Evolutionary conservation across 2,888 invertebrate species (phyloP).

Genomic region (Orthonevra nobilis): DNA sequence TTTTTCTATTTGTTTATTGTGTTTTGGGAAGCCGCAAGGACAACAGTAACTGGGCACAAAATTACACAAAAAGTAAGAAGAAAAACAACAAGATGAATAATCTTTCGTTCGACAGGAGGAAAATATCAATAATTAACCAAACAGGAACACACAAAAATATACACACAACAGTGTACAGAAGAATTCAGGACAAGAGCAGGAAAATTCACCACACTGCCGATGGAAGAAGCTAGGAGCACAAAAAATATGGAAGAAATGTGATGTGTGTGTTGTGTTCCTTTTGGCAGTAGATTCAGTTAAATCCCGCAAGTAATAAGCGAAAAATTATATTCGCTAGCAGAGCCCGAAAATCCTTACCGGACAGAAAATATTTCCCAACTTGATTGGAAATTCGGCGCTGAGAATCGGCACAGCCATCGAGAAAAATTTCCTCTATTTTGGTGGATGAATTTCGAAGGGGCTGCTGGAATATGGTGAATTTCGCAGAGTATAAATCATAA

Average conservation of each 20-base stretch:
- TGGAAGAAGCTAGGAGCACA: too few species aligned
- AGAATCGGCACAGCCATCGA: slow-evolving; percentile 9
- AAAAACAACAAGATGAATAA: background rate
- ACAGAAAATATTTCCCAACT: slow-evolving; percentile 54
- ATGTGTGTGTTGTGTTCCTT: slow-evolving; percentile 46
- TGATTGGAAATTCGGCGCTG: slow-evolving; percentile 56
- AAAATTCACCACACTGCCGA: slow-evolving; percentile 65
- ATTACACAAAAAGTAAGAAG: background rate
- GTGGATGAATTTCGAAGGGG: slow-evolving; percentile 38
- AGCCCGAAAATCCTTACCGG: slow-evolving; percentile 57
- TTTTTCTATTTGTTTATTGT: slow-evolving; percentile 11
- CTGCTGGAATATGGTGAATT: slow-evolving; percentile 53
- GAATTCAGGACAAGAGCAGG: slow-evolving; percentile 52
- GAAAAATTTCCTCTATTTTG: slow-evolving; percentile 41
- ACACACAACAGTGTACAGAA: slow-evolving; percentile 65
- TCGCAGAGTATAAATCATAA: too few species aligned
- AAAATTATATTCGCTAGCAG: slow-evolving; percentile 49
- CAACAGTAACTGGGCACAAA: background rate
- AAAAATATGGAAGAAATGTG: too few species aligned
- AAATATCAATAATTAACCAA: slow-evolving; percentile 52
- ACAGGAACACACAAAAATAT: slow-evolving; percentile 23
- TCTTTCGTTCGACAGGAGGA: slow-evolving; percentile 7
- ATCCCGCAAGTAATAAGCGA: slow-evolving; percentile 52
- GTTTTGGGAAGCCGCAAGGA: background rate
- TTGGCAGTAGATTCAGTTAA: slow-evolving; percentile 41